Percentiles rank a stretch among this genome's conserved stretches.
These are phyloP conservation scores for Nemurella pictetii DNA, from an alignment of 2,888 invertebrate species.

Conservation along the genomic window DNA sequence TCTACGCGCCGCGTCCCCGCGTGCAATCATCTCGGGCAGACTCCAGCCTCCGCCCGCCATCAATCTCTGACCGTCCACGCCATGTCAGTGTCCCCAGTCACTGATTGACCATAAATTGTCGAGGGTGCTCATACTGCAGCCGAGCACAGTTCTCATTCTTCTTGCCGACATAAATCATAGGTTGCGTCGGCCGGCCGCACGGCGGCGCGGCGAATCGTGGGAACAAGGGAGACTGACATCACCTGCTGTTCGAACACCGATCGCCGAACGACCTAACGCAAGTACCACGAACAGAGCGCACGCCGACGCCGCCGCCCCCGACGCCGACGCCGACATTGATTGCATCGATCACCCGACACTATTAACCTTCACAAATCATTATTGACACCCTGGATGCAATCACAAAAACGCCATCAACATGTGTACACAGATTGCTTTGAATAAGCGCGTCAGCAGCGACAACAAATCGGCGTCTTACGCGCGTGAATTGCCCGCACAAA, in stretches of 20 bases:
- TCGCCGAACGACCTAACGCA: neutral
- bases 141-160: neutral
- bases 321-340: neutral
- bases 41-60: constrained; percentile 30
- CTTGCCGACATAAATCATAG: constrained; percentile 30
- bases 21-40: constrained; percentile 19
- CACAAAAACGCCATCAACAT: neutral
- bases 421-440: neutral
- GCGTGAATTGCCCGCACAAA: neutral
- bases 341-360: neutral
- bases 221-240: neutral
- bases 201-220: neutral
- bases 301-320: neutral
- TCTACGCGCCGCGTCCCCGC: neutral
- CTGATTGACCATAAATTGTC: constrained; percentile 60
- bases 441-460: neutral
- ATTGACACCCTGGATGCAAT: neutral
- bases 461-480: neutral
- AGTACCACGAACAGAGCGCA: neutral
- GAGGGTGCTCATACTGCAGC: constrained; percentile 46
- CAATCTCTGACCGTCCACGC: constrained; percentile 36
- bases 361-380: constrained; percentile 6
- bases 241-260: neutral
- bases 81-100: constrained; percentile 41
- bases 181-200: neutral